Evolutionary conservation across 2,797 vertebrate species (phyloP).

Genomic region (Malurus splendens): DNA sequence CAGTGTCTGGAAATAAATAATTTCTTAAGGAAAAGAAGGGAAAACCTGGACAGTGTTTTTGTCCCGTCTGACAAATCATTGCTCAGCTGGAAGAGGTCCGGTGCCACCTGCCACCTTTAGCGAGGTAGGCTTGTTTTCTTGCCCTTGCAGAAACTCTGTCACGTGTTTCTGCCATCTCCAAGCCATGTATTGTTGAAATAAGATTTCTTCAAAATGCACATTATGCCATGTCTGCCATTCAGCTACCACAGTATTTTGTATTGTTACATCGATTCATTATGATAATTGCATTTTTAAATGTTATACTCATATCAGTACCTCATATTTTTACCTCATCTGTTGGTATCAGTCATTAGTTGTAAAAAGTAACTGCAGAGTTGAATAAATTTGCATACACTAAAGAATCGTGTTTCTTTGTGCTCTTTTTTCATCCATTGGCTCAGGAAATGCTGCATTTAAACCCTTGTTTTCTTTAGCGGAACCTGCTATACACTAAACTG

Average conservation of each 20-base stretch:
- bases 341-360: conserved; percentile 70
- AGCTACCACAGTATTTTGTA: conserved; percentile 62
- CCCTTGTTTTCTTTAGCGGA: background rate
- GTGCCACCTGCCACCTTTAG: background rate
- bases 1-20: background rate
- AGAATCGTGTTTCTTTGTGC: conserved; percentile 23
- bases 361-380: conserved; percentile 69
- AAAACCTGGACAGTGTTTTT: background rate
- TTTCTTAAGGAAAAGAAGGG: background rate
- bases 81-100: background rate
- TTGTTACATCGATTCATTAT: conserved; percentile 66
- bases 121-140: background rate
- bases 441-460: background rate
- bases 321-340: conserved; percentile 77
- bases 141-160: background rate
- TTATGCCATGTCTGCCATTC: conserved; percentile 33
- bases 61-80: background rate
- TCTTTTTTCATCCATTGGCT: background rate
- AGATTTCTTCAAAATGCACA: conserved; percentile 14
- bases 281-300: conserved; percentile 65
- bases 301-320: conserved; percentile 75
- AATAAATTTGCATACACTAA: conserved; percentile 70
- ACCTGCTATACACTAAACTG: background rate
- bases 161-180: background rate
- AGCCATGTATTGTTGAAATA: background rate